Conservation (phyloP, 2,888 invertebrate genomes). For the Drosophila paracracens region DNA sequence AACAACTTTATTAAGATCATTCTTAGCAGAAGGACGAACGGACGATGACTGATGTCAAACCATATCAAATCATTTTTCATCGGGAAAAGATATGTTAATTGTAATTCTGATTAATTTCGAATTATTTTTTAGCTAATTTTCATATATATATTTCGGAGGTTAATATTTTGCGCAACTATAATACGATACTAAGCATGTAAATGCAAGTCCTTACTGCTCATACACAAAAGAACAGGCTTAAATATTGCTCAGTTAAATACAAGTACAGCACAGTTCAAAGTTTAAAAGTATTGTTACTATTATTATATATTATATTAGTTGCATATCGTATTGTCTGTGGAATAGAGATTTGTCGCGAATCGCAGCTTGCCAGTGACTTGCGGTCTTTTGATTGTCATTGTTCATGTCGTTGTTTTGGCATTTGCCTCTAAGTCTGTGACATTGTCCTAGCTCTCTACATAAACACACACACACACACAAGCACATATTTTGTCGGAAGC, state of each 20-base stretch:
- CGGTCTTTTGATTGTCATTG: slow-evolving; percentile 34
- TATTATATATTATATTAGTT: not conserved
- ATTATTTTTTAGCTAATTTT: too few relatives aligned
- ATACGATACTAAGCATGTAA: not conserved
- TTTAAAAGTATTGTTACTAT: not conserved
- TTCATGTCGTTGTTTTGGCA: slow-evolving; percentile 39
- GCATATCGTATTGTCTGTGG: not conserved
- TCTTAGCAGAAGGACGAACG: too few relatives aligned
- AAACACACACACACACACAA: not conserved
- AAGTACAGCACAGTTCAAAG: not conserved
- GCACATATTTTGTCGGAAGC: not conserved
- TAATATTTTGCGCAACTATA: not conserved
- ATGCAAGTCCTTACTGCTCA: not conserved
- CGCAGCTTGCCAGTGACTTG: slow-evolving; percentile 25
- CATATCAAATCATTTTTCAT: not conserved
- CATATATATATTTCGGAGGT: not conserved
- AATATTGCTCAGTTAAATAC: not conserved
- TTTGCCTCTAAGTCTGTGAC: slow-evolving; percentile 42
- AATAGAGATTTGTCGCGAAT: slow-evolving; percentile 7
- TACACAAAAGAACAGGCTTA: not conserved
- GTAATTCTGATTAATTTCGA: not conserved
- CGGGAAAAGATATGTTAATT: not conserved
- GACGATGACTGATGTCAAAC: not conserved
- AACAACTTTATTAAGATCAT: too few relatives aligned
- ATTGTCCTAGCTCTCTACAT: slow-evolving; percentile 23